Evolutionary conservation across 2,888 invertebrate species (phyloP), one percentile per base, ranked within the genome.

Genomic region (Drosophila paracracens): DNA sequence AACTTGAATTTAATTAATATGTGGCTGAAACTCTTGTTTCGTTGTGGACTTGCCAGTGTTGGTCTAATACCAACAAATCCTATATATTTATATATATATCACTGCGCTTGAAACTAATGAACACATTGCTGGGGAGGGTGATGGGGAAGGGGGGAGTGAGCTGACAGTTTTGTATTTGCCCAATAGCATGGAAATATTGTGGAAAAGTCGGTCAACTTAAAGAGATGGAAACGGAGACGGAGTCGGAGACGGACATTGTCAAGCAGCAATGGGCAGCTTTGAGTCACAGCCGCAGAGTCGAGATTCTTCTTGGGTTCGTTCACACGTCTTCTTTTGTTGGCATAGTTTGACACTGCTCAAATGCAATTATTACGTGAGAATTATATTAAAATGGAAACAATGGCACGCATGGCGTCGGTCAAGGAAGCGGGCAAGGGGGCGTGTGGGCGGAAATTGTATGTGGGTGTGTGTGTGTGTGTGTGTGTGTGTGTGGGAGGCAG

Each of bases 341-440:
- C 77, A 85, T 76, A 85, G 86, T 65, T 83, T 82, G 81, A 70
- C 74, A 84, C 82, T 67, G 74, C 76, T 83, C 88, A 87, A 84
- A 90, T 74, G 90, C 89, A 90, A 92, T 91, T 92, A 91, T 91
- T 88, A 91, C 92, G 92, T 91, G 91, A 90, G 91, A 91, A 91
- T 91, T 87, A 90, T 90, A 88, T 83, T 88, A 90, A 89, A 89
- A 83, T 81, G 81, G 81, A 91, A 91, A 91, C 91, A 91, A 91
- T 91, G 72, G 73, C 68, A 69, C 61, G 78, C 75, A 40, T 27
- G 64, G 50, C 21, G 33, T 33, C 46, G 5, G 46, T 43, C n/a
- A 0, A 10, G 21, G 27, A 25, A 5, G 0, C 7, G 2, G 36
- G 5, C 25, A 25, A 29, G 11, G 40, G 35, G 13, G 33, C 2